Evolutionary conservation across 2,888 invertebrate species (phyloP).

Genomic region (Mesoligia furuncula): DNA sequence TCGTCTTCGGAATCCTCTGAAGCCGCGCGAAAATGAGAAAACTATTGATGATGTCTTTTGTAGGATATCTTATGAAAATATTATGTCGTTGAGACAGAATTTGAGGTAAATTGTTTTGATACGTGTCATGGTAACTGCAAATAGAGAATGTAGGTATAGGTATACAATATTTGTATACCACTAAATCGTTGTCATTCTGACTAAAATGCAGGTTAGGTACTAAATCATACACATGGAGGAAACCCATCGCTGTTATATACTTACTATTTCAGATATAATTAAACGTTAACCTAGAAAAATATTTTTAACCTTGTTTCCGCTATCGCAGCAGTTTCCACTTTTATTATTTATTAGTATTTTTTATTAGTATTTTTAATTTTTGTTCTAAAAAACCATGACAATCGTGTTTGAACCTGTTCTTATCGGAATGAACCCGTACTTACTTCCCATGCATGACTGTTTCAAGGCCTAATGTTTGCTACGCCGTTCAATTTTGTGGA

Average conservation of each 20-base stretch:
- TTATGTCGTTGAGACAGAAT: slow-evolving; percentile 9
- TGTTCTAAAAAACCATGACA: background rate
- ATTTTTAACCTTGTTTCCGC: background rate
- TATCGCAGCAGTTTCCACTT: background rate
- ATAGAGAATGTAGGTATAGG: background rate
- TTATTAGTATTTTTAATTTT: background rate
- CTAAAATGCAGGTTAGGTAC: background rate
- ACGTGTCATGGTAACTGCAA: background rate
- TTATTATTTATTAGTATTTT: too few relatives aligned
- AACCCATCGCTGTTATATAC: background rate
- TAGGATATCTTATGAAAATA: slow-evolving; percentile 31
- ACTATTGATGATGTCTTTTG: slow-evolving; percentile 38
- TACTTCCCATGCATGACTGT: slow-evolving; percentile 4
- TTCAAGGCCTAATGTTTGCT: slow-evolving; percentile 33
- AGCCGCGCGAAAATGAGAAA: slow-evolving; percentile 46
- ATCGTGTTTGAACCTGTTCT: background rate
- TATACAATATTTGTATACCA: background rate
- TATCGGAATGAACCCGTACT: slow-evolving; percentile 6
- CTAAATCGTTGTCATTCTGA: background rate
- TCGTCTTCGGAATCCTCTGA: slow-evolving; percentile 17
- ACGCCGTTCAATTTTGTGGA: slow-evolving; percentile 42
- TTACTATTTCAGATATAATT: background rate
- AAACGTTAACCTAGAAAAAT: background rate
- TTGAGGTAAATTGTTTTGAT: background rate
- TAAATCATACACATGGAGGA: background rate